Base-by-base conservation (phyloP, 35 echinoderm and acorn worm genomes). In the Ophiothrix spiculata region DNA sequence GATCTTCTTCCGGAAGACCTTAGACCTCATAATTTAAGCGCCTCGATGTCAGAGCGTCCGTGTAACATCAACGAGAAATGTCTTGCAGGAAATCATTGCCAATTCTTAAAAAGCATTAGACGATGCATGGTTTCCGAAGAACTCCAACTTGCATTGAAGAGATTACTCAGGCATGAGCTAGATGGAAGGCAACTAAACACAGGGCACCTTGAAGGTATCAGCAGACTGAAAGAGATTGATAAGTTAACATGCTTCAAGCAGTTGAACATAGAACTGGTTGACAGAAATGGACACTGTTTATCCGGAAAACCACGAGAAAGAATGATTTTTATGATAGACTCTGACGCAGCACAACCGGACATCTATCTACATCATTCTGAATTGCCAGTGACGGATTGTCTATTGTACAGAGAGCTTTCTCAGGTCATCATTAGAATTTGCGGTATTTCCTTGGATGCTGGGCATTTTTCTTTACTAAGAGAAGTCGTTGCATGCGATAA, bases 311-410 rank as follows among this genome's bases (percentile, higher is more conserved):
- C 0, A 37, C 36, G 13, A 23, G 23, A 54, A 74, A 6, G 42
- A 17, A 1, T n/a, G 25, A 56, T 60, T 1, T 84, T 84, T 32
- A 36, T 63, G 42, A 37, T 36, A 54, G 15, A 0, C 29, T 84
- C 39, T 15, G 46, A 84, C 29, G 19, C 31, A 74, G 42, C 15
- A 15, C 36, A 56, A 0, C 35, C 21, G 8, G 10, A 35, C 13
- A 15, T 84, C 0, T 60, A 64, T 60, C 81, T 84, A 6, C 45
- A 84, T 19, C 81, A 84, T 25, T 35, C 31, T 34, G 42, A 54
- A 13, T 56, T 45, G 40, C 80, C 80, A 14, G 10, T 63, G 11
- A 35, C 34, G 10, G 12, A 64, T 54, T 35, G 81, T 84, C 33
- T 34, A 12, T 35, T 37, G 3, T 84, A 36, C 33, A 64, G 54